These are phyloP conservation scores for Alligator sinensis DNA, from an alignment of 2,113 vertebrate species.

Conservation along the genomic window DNA sequence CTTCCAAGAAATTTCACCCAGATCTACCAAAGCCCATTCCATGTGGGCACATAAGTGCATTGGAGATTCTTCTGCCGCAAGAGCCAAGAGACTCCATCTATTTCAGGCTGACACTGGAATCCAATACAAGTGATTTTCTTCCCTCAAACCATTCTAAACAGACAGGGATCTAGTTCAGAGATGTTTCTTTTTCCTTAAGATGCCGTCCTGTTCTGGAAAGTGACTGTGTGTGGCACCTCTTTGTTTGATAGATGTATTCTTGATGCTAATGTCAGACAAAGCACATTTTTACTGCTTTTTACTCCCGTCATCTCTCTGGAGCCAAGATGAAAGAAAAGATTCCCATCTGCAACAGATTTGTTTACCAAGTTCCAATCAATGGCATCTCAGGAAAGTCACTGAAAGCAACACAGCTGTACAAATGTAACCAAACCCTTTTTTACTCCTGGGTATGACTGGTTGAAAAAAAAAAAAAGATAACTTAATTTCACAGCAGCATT, in stretches of 20 bases:
- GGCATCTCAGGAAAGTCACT: background rate
- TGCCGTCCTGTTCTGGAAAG: too few relatives aligned
- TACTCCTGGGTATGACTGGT: background rate
- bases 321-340: background rate
- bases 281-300: background rate
- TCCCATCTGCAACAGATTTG: background rate
- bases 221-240: background rate
- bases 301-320: background rate
- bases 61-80: too few relatives aligned
- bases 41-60: background rate
- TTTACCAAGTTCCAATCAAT: background rate
- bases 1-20: too few relatives aligned
- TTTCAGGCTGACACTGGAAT: too few relatives aligned
- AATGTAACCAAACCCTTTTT: background rate
- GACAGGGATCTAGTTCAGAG: background rate
- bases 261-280: background rate
- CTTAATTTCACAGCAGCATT: too few relatives aligned
- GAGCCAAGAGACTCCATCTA: too few relatives aligned
- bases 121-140: too few relatives aligned
- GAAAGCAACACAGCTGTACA: background rate
- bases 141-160: too few relatives aligned
- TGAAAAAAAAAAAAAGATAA: background rate
- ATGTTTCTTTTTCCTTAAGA: background rate
- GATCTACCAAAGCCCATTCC: too few relatives aligned
- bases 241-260: background rate